Evolutionary conservation across 2,888 invertebrate genomes (phyloP), one percentile per base, ranked within the genome.

Genomic region (Philaethria dido): DNA sequence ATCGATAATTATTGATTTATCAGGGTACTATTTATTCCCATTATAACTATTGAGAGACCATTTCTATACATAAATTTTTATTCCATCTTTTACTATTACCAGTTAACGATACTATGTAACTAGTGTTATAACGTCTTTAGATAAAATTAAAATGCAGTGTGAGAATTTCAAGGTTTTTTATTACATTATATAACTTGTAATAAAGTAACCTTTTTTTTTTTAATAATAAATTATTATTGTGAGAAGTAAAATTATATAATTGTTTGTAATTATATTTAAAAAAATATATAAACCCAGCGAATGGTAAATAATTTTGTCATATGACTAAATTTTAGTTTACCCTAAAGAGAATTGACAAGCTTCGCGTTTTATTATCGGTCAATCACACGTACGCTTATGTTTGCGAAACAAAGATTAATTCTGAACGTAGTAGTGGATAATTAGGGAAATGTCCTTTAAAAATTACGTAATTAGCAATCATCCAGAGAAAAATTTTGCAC

Each of bases 361-460:
- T 22, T 33, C 39, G 22, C 22, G 39, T n/a, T 16, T 3, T 42
- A 42, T 39, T 57, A 57, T 57, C 22, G 42, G 57, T 57, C 57
- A 39, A 57, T 57, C 42, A 42, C 57, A 57, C 22, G 42, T 16
- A 57, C 39, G 57, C n/a, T 25, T 57, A 57, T 57, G 22, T 57
- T 42, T 42, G n/a, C 44, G 22, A 47, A 48, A 39, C 39, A 57
- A 48, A 57, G 22, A 33, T 57, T 44, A 48, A 57, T 29, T 29
- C 29, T 44, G 13, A 42, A 2, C 11, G 22, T 9, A 20, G 42
- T 42, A 42, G 42, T 25, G n/a, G 36, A 14, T 48, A 25, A 39
- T 57, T 13, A 25, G 22, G 57, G 64, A 48, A 42, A 64, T 64
- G 64, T 48, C 48, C 48, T 64, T 47, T 64, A 47, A 57, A 47